Base-by-base conservation (phyloP, 2,888 invertebrate species). In the Theristus sp. region DNA sequence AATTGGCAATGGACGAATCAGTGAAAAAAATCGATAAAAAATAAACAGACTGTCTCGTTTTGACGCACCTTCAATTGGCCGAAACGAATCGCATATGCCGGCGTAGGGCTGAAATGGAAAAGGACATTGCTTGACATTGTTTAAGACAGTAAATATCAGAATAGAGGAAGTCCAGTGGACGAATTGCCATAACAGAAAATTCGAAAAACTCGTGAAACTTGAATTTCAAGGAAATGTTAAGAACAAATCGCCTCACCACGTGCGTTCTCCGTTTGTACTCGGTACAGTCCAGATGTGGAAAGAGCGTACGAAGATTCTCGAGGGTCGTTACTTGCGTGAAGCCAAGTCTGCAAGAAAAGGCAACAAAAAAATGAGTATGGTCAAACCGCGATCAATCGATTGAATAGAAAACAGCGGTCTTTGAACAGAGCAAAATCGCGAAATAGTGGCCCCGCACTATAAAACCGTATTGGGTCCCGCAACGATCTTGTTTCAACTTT, bases 261-360 rank as follows among this genome's bases (percentile, higher is more conserved):
- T 62, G 61, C 1, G 56, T 38, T 61, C 74, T 66, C 54, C 76
- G 65, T 52, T 69, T 70, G 65, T 76, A 76, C 68, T 81, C 81
- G 22, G 81, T 81, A 67, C 81, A 81, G 73, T 83, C 83, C 61
- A 83, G 74, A 62, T 77, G 76, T 1, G 83, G 82, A 68, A 80
- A 83, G 62, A 79, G 77, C 55, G 76, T 74, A 27, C 80, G 76
- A 55, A 83, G 70, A 61, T 80, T 77, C 25, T 82, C 80, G 27
- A 83, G 75, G 0, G 82, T 82, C 0, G 78, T 77, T 1, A 80
- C 77, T 60, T 80, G 80, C 17, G 74, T 76, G 67, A 83, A 83
- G n/a, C 83, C 83, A n/a, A 83, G 67, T 30, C 69, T 71, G 70
- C 56, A 58, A 64, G 64, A 56, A 25, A 53, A 25, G 10, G 13